These are phyloP conservation scores for Pluvialis apricaria DNA, from an alignment of 2,113 vertebrate genomes.

Conservation along the genomic window DNA sequence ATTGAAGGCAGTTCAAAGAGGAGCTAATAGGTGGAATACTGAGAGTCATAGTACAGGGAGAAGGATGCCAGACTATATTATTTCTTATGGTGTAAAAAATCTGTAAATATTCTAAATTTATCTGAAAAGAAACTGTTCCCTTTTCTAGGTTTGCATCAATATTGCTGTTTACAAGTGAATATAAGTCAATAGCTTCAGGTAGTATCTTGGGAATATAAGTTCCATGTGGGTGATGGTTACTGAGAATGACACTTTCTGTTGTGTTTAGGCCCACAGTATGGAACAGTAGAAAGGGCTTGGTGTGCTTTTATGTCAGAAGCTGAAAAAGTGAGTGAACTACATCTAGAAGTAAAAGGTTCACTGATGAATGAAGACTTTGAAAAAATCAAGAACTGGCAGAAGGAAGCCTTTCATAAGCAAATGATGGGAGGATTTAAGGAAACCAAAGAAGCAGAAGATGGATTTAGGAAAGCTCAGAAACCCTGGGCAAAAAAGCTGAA, in stretches of 20 bases:
- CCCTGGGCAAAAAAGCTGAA: constrained; percentile 99
- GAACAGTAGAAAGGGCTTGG: constrained; percentile 93
- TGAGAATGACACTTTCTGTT: constrained; percentile 53
- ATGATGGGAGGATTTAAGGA: constrained; percentile 99
- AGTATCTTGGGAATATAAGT: constrained; percentile 46
- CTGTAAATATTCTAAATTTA: not conserved
- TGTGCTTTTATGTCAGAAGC: constrained; percentile 89
- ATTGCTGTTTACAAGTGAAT: constrained; percentile 10
- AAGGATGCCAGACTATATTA: not conserved
- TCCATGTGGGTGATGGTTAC: constrained; percentile 38
- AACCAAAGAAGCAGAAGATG: constrained; percentile 95
- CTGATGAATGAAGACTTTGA: constrained; percentile 97
- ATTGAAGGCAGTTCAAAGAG: not conserved
- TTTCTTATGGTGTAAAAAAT: not conserved
- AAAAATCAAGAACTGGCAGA: constrained; percentile 98
- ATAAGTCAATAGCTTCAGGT: not conserved
- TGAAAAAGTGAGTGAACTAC: constrained; percentile 95
- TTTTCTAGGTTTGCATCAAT: not conserved
- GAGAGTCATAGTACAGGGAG: not conserved
- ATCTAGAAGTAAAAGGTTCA: constrained; percentile 89
- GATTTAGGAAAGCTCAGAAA: constrained; percentile 98
- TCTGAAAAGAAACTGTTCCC: not conserved
- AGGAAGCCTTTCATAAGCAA: constrained; percentile 96
- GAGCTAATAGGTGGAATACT: not conserved
- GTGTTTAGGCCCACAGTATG: constrained; percentile 91